These are phyloP conservation scores for Andrena fulva DNA, from an alignment of 2,888 invertebrate genomes.

Conservation along the genomic window DNA sequence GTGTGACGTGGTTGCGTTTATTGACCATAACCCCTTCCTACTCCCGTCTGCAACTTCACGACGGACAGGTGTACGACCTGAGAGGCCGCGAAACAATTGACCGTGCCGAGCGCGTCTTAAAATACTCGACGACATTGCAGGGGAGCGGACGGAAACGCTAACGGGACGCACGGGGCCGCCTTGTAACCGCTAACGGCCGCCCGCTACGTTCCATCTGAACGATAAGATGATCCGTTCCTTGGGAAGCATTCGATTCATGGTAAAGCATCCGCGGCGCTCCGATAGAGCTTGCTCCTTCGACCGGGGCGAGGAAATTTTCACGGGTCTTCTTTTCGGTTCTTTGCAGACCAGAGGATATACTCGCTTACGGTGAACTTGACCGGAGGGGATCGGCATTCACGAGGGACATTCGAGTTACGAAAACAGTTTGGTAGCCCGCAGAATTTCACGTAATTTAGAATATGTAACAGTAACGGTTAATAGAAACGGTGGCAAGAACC, in stretches of 20 bases:
- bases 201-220: not conserved
- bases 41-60: conserved; percentile 78
- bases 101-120: conserved; percentile 62
- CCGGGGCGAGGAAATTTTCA: conserved; percentile 47
- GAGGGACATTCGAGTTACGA: conserved; percentile 13
- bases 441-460: not conserved
- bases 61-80: conserved; percentile 75
- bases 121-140: conserved; percentile 48
- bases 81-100: conserved; percentile 72
- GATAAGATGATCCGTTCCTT: conserved; percentile 20
- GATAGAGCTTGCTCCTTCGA: conserved; percentile 20
- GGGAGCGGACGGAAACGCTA: not conserved
- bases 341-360: conserved; percentile 41
- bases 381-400: conserved; percentile 4
- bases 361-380: conserved; percentile 19
- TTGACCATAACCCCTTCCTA: conserved; percentile 85
- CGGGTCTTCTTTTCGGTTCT: conserved; percentile 35
- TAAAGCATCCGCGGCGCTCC: conserved; percentile 13
- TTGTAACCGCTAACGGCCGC: conserved; percentile 15
- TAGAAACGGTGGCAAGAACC: not conserved
- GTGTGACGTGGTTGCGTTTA: conserved; percentile 84
- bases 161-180: not conserved
- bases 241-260: conserved; percentile 19
- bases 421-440: conserved; percentile 7
- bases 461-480: conserved; percentile 5